A percentile compares a stretch with the other conserved stretches of the same genome.
phyloP scores from a whole-genome alignment of 2,797 vertebrate species.

The Darevskia mixta region DNA sequence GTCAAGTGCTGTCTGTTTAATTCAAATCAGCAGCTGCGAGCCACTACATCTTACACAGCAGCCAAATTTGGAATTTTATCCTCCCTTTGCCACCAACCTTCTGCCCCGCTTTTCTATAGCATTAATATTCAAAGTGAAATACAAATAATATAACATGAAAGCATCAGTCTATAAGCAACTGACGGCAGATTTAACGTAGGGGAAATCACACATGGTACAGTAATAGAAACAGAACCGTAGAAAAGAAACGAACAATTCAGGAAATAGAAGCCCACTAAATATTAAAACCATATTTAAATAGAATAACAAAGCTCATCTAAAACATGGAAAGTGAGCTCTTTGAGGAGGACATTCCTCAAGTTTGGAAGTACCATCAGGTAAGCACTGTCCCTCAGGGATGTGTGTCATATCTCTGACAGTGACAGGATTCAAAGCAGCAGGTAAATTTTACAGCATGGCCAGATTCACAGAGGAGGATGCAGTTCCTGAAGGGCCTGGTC shows the following conservation, averaged over 20 bases:
- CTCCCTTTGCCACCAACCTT: not conserved
- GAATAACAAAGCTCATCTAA: not conserved
- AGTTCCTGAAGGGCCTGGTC: no score
- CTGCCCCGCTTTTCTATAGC: not conserved
- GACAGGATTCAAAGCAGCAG: not conserved
- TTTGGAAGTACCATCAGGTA: not conserved
- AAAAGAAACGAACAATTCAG: not conserved
- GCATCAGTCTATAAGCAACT: not conserved
- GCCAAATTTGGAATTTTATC: not conserved
- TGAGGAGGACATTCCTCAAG: not conserved
- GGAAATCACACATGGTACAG: not conserved
- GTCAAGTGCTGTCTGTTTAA: constrained; percentile 53
- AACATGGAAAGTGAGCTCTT: not conserved
- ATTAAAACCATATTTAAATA: not conserved
- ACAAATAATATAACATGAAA: constrained; percentile 2
- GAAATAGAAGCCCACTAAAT: not conserved
- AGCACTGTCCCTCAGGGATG: no score
- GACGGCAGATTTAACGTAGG: not conserved
- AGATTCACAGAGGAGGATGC: not conserved
- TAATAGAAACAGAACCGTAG: not conserved
- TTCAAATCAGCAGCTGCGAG: constrained; percentile 55
- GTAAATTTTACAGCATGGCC: not conserved
- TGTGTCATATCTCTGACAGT: not conserved
- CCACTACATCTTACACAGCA: constrained; percentile 38
- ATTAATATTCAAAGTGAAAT: not conserved